Base-by-base conservation (phyloP, 2,888 invertebrate species). In the Drosophila macrospina region DNA sequence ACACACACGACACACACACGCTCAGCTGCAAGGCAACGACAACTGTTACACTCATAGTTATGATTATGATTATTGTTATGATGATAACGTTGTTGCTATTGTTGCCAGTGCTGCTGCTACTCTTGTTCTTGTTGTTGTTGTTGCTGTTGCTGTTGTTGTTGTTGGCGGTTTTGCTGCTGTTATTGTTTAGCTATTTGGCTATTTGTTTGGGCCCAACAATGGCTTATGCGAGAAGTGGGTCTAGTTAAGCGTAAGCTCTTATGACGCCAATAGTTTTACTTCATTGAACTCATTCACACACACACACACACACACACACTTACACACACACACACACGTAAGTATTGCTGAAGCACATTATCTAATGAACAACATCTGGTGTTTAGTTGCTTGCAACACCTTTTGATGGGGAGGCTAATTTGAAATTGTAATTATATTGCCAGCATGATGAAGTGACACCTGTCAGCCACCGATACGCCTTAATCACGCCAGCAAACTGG, bases 351-450 rank as follows among this genome's bases (percentile, higher is more conserved):
- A n/a, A n/a, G n/a, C n/a, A 51, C 63, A 60, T 74, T 68, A 56
- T 71, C 72, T 54, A 50, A 57, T 52, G 62, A 62, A 51, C 44
- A 62, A 48, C 75, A 77, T 41, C 78, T 80, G 78, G 57, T 37
- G 30, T 36, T 37, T 20, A 30, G 16, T 54, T 37, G 39, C 39
- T 39, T 56, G 52, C 56, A 60, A 59, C 55, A 60, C 51, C 37
- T 59, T 63, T 48, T 32, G 51, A 39, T 32, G 41, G 67, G n/a
- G 13, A n/a, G 11, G 15, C 84, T 86, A 66, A 88, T 85, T 85
- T 84, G 71, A 72, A 85, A 88, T 88, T 88, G 78, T 88, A 86
- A 85, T 85, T 88, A 83, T 73, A 83, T 70, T 74, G 69, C 52
- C 64, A 61, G 64, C 61, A 59, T 55, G 66, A 61, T 69, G 74